Conservation (phyloP, 2,888 invertebrate genomes). For the Tinea trinotella region DNA sequence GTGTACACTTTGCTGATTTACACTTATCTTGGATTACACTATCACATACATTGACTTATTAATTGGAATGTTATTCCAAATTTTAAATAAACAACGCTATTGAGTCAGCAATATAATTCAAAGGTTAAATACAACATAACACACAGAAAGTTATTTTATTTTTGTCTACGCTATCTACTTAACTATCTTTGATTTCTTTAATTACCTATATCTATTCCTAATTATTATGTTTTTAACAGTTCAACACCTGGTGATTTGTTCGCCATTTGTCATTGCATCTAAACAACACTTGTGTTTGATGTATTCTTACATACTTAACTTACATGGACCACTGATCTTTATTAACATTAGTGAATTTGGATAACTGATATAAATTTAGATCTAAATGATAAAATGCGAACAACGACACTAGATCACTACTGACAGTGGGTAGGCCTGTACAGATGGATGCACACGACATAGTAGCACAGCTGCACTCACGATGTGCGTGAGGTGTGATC, state of each 20-base stretch:
- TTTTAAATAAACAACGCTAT: neutral
- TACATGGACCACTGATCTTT: too few species aligned
- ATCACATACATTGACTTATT: slow-evolving; percentile 48
- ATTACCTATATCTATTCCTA: slow-evolving; percentile 31
- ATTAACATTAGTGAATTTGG: too few species aligned
- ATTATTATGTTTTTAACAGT: slow-evolving; percentile 16
- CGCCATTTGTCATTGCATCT: slow-evolving; percentile 3
- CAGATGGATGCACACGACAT: slow-evolving; percentile 65
- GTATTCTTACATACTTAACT: neutral
- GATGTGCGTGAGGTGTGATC: slow-evolving; percentile 69
- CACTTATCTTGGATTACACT: slow-evolving; percentile 73
- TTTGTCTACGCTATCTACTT: slow-evolving; percentile 51
- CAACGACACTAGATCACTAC: slow-evolving; percentile 5
- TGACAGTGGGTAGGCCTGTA: slow-evolving; percentile 47
- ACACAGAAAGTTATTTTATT: slow-evolving; percentile 39
- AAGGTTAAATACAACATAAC: slow-evolving; percentile 4
- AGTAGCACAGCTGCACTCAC: slow-evolving; percentile 48
- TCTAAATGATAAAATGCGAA: slow-evolving; percentile 1
- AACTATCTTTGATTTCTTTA: slow-evolving; percentile 57
- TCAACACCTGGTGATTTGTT: slow-evolving; percentile 9
- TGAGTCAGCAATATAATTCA: slow-evolving; percentile 4
- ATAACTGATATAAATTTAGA: neutral
- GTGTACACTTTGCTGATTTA: slow-evolving; percentile 64
- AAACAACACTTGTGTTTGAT: neutral
- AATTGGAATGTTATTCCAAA: slow-evolving; percentile 1